Evolutionary conservation across 92 coral and sea anemone species (phyloP), one percentile per base, ranked within the genome.

Genomic region (Desmophyllum pertusum): DNA sequence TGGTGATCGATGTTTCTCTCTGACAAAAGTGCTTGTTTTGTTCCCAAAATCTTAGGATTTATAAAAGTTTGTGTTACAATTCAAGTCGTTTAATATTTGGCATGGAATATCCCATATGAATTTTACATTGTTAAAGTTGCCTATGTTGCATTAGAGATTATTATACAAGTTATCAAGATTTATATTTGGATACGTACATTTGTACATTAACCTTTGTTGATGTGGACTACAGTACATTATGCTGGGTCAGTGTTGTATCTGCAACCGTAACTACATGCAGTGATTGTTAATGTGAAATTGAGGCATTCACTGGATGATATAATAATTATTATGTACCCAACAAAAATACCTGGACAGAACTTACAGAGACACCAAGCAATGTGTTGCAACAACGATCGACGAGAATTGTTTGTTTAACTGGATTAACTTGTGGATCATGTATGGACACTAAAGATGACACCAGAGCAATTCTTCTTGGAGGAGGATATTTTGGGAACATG

Each of bases 1-100:
- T 82, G 86, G 86, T 71, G 86, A 71, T 82, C 10, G n/a, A 6
- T 8, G 15, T 0, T 14, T n/a, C n/a, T 21, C 42, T 67, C 6
- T n/a, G n/a, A n/a, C n/a, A 4, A 23, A 13, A 31, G 71, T 31
- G 38, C 71, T 17, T 31, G 42, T 67, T 67, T 33, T 11, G 18
- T 18, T 10, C 4, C 3, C 65, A 59, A 57, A 8, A 59, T 7
- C 35, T 59, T 59, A 61, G 70, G 31, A 41, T 4, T 48, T 0
- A 4, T 59, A 25, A 7, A n/a, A 0, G 65, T 59, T 78, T 41
- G 42, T 29, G 63, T 78, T 78, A 42, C 55, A 31, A 71, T 78
- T 78, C 39, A 39, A 65, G 55, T 78, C 38, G 33, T 38, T n/a
- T n/a, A n/a, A n/a, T n/a, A 40, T 39, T 40, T 36, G 48, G 48